Evolutionary conservation across 1,140 invertebrate genomes (phyloP).

Genomic region (Orchesella cincta): DNA sequence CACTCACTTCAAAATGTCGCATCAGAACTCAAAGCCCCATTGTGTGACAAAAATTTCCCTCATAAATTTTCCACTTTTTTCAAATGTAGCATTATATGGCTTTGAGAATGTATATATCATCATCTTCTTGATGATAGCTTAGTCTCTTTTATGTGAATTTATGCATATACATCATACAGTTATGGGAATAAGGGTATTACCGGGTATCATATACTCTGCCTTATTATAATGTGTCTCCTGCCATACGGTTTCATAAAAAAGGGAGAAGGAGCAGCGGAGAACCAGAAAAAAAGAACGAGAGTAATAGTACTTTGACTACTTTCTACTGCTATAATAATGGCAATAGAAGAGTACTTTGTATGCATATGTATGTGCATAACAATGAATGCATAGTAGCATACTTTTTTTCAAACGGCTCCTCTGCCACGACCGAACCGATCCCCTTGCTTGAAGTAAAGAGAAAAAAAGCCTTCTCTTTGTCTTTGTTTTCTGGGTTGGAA

Average conservation of each 20-base stretch:
- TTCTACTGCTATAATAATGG: neutral
- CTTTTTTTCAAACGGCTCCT: neutral
- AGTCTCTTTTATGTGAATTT: neutral
- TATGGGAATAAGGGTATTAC: neutral
- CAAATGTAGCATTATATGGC: neutral
- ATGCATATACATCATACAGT: neutral
- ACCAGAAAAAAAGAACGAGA: neutral
- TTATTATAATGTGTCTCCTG: neutral
- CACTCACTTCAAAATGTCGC: constrained; percentile 10
- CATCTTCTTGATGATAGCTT: neutral
- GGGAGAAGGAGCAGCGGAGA: neutral
- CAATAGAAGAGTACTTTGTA: neutral
- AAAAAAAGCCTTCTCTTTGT: neutral
- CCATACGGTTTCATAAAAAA: neutral
- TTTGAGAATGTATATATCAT: constrained; percentile 3
- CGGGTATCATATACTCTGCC: neutral
- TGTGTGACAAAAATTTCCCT: neutral
- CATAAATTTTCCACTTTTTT: neutral
- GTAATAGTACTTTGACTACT: neutral
- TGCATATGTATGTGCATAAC: neutral
- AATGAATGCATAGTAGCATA: neutral
- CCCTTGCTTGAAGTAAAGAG: neutral
- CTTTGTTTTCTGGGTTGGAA: neutral
- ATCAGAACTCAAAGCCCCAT: constrained; percentile 5
- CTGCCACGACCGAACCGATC: neutral